A percentile compares a stretch with the other conserved stretches of the same genome.
phyloP scores from a whole-genome alignment of 53 echinoderm and acorn worm species.

The Echinometra lucunter region DNA sequence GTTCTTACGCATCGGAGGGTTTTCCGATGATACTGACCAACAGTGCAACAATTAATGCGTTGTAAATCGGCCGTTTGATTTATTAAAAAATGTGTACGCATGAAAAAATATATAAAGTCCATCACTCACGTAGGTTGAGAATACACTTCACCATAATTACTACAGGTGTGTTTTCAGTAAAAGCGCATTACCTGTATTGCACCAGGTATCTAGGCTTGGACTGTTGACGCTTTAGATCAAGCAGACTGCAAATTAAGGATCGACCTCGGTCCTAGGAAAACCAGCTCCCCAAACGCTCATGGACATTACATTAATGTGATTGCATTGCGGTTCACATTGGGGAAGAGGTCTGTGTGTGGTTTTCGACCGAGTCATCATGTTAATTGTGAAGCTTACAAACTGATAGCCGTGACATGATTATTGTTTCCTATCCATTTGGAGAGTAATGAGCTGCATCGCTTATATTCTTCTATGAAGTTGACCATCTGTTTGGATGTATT shows the following conservation, averaged over 20 bases:
- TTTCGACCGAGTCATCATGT: neutral
- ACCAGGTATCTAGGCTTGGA: neutral
- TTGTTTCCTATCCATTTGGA: neutral
- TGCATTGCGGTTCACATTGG: neutral
- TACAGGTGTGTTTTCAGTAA: neutral
- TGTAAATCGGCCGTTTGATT: neutral
- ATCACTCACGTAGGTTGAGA: neutral
- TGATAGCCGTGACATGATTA: neutral
- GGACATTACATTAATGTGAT: neutral
- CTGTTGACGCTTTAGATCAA: neutral
- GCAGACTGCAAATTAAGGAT: neutral
- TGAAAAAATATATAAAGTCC: too few relatives aligned
- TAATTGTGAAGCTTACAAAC: neutral
- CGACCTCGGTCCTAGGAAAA: neutral
- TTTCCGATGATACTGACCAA: too few relatives aligned
- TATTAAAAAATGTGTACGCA: neutral
- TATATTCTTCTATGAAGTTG: neutral
- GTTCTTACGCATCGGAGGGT: too few relatives aligned
- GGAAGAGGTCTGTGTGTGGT: neutral
- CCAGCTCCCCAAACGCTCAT: constrained; percentile 13
- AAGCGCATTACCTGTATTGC: neutral
- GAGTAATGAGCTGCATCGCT: neutral
- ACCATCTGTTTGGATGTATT: neutral
- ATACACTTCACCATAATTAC: neutral
- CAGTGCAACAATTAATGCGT: too few relatives aligned